phyloP scores from a whole-genome alignment of 2,113 vertebrate genomes.

The Mus pahari region DNA sequence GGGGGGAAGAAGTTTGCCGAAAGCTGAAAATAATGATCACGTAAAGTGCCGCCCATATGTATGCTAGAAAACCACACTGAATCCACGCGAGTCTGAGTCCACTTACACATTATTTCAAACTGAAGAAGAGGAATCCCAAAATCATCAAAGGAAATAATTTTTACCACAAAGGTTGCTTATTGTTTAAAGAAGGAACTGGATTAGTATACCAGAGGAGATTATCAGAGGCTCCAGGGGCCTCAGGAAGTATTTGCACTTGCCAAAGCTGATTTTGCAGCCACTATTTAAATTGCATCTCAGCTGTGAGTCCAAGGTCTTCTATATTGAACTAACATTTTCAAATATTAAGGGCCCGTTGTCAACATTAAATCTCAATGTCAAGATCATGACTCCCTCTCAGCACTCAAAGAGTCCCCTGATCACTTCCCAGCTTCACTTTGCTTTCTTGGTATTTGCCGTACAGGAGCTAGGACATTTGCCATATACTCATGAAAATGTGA shows the following conservation, averaged over 20 bases:
- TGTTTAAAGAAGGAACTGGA: neutral
- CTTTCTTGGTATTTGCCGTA: neutral
- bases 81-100: neutral
- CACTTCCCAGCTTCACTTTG: neutral
- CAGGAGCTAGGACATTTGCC: neutral
- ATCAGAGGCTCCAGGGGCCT: neutral
- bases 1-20: neutral
- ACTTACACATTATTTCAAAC: conserved; percentile 12
- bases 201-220: neutral
- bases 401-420: neutral
- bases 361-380: neutral
- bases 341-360: neutral
- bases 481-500: neutral
- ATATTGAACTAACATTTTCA: neutral
- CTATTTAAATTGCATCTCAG: neutral
- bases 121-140: neutral
- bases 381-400: neutral
- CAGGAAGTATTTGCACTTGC: neutral
- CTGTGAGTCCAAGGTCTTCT: neutral
- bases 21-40: neutral
- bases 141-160: neutral
- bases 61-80: neutral
- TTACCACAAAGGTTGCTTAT: neutral
- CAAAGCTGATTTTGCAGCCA: neutral
- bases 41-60: neutral